Evolutionary conservation across 2,888 invertebrate species (phyloP).

Genomic region (Drosophila greeni): DNA sequence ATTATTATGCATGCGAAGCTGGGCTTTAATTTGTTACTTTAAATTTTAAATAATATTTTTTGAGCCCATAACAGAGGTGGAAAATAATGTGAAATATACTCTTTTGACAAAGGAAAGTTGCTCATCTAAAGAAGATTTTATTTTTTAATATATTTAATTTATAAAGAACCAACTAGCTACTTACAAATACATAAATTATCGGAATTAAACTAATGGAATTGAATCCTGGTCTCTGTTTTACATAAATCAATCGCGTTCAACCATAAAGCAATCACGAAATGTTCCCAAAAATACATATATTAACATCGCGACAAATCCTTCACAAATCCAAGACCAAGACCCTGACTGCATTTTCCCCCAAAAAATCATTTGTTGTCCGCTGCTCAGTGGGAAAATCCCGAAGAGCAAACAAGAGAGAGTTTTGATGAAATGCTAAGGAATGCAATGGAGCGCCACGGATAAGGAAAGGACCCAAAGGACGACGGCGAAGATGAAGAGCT

Average conservation of each 20-base stretch:
- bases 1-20: not conserved
- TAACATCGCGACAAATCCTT: conserved; percentile 14
- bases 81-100: not conserved
- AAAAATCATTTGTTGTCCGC: conserved; percentile 23
- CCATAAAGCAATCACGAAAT: not conserved
- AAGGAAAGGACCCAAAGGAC: conserved; percentile 9
- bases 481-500: conserved; percentile 27
- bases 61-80: too few species aligned
- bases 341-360: not conserved
- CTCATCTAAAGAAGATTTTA: not conserved
- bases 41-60: not conserved
- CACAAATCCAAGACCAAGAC: conserved; percentile 2
- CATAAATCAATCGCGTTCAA: conserved; percentile 4
- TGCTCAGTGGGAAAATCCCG: not conserved
- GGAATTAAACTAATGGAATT: not conserved
- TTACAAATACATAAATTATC: not conserved
- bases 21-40: conserved; percentile 4
- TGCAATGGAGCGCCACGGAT: conserved; percentile 29
- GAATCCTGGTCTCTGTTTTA: not conserved
- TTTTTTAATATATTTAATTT: not conserved
- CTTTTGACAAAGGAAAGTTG: not conserved
- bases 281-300: conserved; percentile 1
- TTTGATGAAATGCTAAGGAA: conserved; percentile 45
- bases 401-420: conserved; percentile 22
- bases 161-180: too few species aligned